Evolutionary conservation across 1,140 invertebrate genomes (phyloP).

Genomic region (Drosophila pachea): DNA sequence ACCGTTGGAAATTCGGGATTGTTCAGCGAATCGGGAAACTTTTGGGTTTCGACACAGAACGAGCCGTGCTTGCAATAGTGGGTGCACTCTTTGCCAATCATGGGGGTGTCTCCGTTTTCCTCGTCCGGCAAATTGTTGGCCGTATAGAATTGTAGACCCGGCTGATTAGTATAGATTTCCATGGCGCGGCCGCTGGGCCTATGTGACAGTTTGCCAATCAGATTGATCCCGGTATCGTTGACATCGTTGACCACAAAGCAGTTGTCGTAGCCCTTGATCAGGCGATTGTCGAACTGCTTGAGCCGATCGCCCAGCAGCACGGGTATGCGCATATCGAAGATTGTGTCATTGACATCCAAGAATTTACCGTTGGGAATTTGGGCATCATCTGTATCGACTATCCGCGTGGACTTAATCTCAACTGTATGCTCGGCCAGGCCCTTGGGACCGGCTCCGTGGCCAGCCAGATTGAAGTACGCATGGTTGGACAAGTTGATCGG

Average conservation of each 20-base stretch:
- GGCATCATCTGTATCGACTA: slow-evolving; percentile 85
- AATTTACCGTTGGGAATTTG: slow-evolving; percentile 90
- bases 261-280: slow-evolving; percentile 85
- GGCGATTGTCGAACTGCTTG: slow-evolving; percentile 61
- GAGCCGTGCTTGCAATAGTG: slow-evolving; percentile 83
- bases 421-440: slow-evolving; percentile 87
- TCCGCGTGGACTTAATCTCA: slow-evolving; percentile 85
- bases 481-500: slow-evolving; percentile 95
- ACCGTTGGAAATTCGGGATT: slow-evolving; percentile 79
- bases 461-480: slow-evolving; percentile 95
- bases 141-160: slow-evolving; percentile 95
- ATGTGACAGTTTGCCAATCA: slow-evolving; percentile 82
- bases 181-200: slow-evolving; percentile 85
- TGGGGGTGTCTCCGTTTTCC: slow-evolving; percentile 49
- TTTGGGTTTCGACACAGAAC: slow-evolving; percentile 95
- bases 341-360: slow-evolving; percentile 82
- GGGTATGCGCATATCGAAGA: slow-evolving; percentile 86
- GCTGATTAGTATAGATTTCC: slow-evolving; percentile 90
- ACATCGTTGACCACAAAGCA: slow-evolving; percentile 84
- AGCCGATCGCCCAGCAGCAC: slow-evolving; percentile 80
- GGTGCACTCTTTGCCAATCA: slow-evolving; percentile 59
- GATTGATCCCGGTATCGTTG: slow-evolving; percentile 3
- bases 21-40: slow-evolving; percentile 94
- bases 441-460: slow-evolving; percentile 82
- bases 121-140: slow-evolving; percentile 86